phyloP scores from a whole-genome alignment of 1,140 invertebrate genomes.

The Drosophila ogumai region DNA sequence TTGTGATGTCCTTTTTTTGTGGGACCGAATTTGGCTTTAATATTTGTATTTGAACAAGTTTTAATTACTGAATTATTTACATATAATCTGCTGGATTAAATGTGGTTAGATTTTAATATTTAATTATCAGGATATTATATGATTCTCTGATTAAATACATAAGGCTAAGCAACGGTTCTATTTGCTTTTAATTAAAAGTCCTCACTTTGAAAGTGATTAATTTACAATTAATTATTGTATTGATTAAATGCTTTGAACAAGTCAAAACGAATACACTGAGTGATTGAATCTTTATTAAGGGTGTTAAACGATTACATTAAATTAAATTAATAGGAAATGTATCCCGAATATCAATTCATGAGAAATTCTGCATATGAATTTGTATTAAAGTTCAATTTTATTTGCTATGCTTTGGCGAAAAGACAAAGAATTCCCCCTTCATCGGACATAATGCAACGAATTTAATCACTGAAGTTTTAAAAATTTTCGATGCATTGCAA shows the following conservation, averaged over 20 bases:
- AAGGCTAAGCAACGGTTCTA: neutral
- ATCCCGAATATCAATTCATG: too few relatives aligned
- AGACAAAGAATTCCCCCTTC: neutral
- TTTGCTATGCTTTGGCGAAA: too few relatives aligned
- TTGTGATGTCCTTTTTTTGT: neutral
- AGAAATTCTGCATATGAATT: too few relatives aligned
- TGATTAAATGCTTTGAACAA: neutral
- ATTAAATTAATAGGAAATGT: neutral
- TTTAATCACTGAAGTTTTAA: neutral
- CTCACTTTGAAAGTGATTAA: neutral
- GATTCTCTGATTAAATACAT: neutral
- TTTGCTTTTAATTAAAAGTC: neutral
- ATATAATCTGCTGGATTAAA: neutral
- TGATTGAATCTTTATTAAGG: too few relatives aligned
- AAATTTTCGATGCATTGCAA: neutral
- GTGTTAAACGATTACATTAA: neutral
- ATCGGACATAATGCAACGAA: neutral
- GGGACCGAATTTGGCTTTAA: neutral
- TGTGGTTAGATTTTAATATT: conserved; percentile 8
- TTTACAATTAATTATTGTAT: neutral
- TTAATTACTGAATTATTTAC: conserved; percentile 17
- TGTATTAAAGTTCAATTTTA: neutral
- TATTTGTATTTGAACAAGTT: neutral
- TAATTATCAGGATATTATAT: neutral
- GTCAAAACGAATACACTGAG: too few relatives aligned